These are phyloP conservation scores for Gastracanthus pulcherrimus DNA, from an alignment of 2,888 invertebrate genomes.

Conservation along the genomic window DNA sequence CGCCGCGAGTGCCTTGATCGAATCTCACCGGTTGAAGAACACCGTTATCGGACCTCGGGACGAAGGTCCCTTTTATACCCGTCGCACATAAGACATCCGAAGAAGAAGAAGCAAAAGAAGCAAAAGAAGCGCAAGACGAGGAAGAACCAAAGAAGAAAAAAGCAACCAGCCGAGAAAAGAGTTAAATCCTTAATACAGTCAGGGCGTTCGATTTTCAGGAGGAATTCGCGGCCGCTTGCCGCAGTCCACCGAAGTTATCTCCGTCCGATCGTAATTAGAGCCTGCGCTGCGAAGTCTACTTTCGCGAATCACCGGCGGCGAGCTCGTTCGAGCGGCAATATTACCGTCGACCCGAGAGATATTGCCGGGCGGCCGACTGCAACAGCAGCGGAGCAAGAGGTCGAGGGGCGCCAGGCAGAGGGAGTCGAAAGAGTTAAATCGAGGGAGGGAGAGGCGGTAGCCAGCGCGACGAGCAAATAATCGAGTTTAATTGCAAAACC, in stretches of 20 bases:
- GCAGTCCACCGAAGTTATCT: too few relatives aligned
- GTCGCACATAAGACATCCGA: background rate
- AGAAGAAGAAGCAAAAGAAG: background rate
- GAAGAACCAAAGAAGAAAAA: background rate
- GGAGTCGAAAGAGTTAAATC: constrained; percentile 73
- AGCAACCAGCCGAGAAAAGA: background rate
- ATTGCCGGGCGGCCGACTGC: constrained; percentile 59
- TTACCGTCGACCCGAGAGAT: constrained; percentile 68
- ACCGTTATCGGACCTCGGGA: constrained; percentile 33
- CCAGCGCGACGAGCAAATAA: constrained; percentile 76
- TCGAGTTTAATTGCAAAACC: constrained; percentile 78
- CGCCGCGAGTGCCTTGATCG: constrained; percentile 17
- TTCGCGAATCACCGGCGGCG: constrained; percentile 64
- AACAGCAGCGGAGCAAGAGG: constrained; percentile 56
- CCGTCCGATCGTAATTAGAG: constrained; percentile 68
- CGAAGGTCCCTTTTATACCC: constrained; percentile 2
- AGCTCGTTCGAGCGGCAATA: constrained; percentile 66
- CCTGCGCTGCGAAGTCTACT: constrained; percentile 64
- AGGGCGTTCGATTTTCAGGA: constrained; percentile 49
- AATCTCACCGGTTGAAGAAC: constrained; percentile 13
- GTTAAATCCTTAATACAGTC: constrained; percentile 36
- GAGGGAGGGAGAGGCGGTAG: constrained; percentile 64
- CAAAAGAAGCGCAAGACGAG: background rate
- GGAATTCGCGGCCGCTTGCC: constrained; percentile 28
- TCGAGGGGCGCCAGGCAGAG: constrained; percentile 55